Evolutionary conservation across 23 tunicate genomes (phyloP), one percentile per base, ranked within the genome.

Genomic region (Corella eumyota): DNA sequence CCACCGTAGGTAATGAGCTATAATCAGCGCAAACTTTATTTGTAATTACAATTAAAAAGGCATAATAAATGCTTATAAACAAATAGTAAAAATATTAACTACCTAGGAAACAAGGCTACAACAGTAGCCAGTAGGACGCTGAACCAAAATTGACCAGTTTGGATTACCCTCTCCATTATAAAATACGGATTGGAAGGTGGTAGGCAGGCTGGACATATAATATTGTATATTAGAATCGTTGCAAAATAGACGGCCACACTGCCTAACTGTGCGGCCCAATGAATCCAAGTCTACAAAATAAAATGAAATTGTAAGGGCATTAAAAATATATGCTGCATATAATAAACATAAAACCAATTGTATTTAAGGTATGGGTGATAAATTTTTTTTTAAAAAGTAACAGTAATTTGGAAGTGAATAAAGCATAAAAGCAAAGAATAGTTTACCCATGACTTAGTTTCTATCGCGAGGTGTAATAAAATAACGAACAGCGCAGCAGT

Each of bases 401-500:
- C n/a, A n/a, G n/a, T n/a, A n/a, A n/a, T n/a, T n/a, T n/a, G n/a
- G n/a, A n/a, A n/a, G n/a, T n/a, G n/a, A n/a, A n/a, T n/a, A n/a
- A n/a, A n/a, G n/a, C n/a, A 11, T 13, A 23, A 28, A 60, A 7
- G 50, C 50, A 30, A 60, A 60, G 11, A 26, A 2, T 48, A 4
- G 56, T 85, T 67, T 34, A 88, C 93, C 99, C 99, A 93, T 34
- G 83, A 85, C 58, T 85, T 84, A 35, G 99, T 93, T 49, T 93
- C 99, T 30, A 93, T 93, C n/a, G 73, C 99, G 44, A 93, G 95
- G 34, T 93, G 99, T 32, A 78, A 58, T 22, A 93, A 56, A 49
- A 73, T 86, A 6, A 70, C 83, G 45, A 84, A 93, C 56, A 93
- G 59, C 22, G 97, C 75, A 6, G 83, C 83, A 22, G 99, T 65